Base-by-base conservation (phyloP, 2,888 invertebrate genomes). In the Philaethria dido region DNA sequence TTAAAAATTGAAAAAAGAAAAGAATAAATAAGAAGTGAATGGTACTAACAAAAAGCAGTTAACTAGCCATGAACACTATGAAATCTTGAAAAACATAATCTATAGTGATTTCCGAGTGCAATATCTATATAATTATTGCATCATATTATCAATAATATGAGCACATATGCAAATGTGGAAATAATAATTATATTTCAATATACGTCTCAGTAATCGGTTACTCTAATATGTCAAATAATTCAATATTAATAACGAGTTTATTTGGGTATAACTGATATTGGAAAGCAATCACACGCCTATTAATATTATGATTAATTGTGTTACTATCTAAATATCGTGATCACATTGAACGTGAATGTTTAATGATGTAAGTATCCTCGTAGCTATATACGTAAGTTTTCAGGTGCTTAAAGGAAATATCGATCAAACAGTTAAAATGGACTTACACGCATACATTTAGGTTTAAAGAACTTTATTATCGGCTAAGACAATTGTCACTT, bases 191-290 rank as follows among this genome's bases (percentile, higher is more conserved):
- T 57, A 57, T 42, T 42, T 25, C 44, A 44, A 60, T 16, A 8
- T 60, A 45, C n/a, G n/a, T 50, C 25, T 36, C 18, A 25, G 57
- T 57, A 42, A 60, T 60, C 29, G 18, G 8, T 45, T 45, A 16
- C 44, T 60, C 29, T 60, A 60, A 66, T 61, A 66, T 60, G 29
- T 52, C 25, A 42, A 52, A 62, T 39, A 42, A 55, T 45, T 60
- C 60, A 64, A 69, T 69, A 69, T 66, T 64, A 69, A 66, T 66
- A 64, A 55, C 63, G 18, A 47, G 66, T 62, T 57, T 62, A 62
- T 48, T 62, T 62, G 39, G 47, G 22, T 62, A 68, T 50, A 42
- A 55, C 20, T 48, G 39, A 62, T 60, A 60, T 62, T 48, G 62
- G 48, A 48, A 62, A 50, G 48, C 48, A 62, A 62, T 62, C 45